phyloP scores from a whole-genome alignment of 2,113 vertebrate species.

The Heterocephalus glaber region DNA sequence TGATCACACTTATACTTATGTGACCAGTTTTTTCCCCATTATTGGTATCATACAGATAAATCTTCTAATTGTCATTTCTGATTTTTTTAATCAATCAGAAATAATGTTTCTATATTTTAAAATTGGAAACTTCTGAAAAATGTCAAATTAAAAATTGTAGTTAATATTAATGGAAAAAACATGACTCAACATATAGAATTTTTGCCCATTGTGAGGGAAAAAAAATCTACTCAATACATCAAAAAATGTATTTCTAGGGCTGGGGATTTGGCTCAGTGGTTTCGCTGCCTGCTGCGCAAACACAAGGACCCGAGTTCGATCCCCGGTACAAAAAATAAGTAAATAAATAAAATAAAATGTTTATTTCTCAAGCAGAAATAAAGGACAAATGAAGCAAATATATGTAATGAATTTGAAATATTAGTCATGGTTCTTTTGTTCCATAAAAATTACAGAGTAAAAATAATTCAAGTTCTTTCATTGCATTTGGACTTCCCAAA shows the following conservation, averaged over 20 bases:
- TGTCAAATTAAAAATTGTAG: background rate
- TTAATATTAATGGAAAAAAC: background rate
- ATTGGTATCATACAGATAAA: background rate
- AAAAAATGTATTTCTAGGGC: too few relatives aligned
- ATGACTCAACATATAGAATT: background rate
- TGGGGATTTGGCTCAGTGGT: too few relatives aligned
- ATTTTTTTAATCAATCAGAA: background rate
- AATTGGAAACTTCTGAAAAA: background rate
- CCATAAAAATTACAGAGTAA: slow-evolving; percentile 24
- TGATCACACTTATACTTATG: background rate
- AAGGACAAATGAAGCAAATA: background rate
- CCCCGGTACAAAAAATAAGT: too few relatives aligned
- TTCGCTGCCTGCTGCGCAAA: too few relatives aligned
- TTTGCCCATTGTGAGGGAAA: background rate
- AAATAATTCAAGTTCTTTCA: slow-evolving; percentile 52
- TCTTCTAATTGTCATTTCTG: background rate
- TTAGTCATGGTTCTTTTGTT: slow-evolving; percentile 17
- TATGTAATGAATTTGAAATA: slow-evolving; percentile 3
- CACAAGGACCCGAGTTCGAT: too few relatives aligned
- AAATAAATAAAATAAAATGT: too few relatives aligned
- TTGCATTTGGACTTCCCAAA: slow-evolving; percentile 59
- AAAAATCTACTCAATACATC: slow-evolving; percentile 17
- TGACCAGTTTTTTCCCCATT: background rate
- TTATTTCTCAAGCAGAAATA: background rate
- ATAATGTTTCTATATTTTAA: background rate